Base-by-base conservation (phyloP, 2,888 invertebrate species). In the Disparrhopalites patrizii region DNA sequence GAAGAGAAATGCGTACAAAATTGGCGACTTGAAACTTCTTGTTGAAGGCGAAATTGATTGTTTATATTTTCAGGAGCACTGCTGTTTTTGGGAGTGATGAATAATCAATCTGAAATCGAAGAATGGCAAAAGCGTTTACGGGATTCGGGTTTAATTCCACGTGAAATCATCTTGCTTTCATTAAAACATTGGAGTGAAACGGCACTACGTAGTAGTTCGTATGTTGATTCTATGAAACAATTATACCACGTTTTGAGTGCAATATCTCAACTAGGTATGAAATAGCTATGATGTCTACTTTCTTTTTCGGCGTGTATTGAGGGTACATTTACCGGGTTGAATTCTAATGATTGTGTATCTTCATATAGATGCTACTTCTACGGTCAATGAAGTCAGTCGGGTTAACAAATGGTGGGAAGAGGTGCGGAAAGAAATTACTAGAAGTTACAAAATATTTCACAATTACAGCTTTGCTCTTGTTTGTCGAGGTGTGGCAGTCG, bases 391-490 rank as follows among this genome's bases (percentile, higher is more conserved):
- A 62, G 87, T 88, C 72, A 88, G 87, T 76, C 84, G 85, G 69
- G 82, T 86, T 25, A 91, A 90, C 0, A 81, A 83, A 0, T 93
- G 92, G 89, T 95, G 94, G 94, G 86, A 86, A 76, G 82, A 83
- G 63, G 85, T 93, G 51, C 83, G 93, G 30, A 86, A 86, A 71
- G 81, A 86, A 66, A 81, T 94, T 67, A 83, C 86, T 1, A 86
- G 89, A 67, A 88, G 90, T 75, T 81, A 85, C 0, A 87, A 88
- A 77, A 88, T 90, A 8, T 84, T 90, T 72, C 85, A 87, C 68
- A 90, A 91, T 1, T 83, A 92, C 78, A 86, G 91, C 61, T 89
- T 90, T 15, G 90, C 93, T 0, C 85, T 93, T 78, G 85, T 90
- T 25, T 91, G 92, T 78, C 86, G 91, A 77, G 86, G 86, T 18